A percentile compares a stretch with the other conserved stretches of the same genome.
phyloP scores from a whole-genome alignment of 2,797 vertebrate species.

The Ispidina picta region DNA sequence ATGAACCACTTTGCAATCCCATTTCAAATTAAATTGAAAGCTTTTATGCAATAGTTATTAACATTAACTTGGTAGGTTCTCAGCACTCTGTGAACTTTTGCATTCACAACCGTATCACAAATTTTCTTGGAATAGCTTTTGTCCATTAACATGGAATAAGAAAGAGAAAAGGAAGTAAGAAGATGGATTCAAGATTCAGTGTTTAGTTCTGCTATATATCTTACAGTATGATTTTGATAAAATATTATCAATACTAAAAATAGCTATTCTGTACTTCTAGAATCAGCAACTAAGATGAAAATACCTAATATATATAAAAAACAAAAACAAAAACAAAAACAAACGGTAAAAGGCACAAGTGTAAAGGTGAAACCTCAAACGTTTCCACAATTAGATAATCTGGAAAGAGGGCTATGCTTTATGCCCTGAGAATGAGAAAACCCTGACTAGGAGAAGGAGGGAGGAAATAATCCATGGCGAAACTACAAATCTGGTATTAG shows the following conservation, averaged over 20 bases:
- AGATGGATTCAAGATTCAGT: neutral
- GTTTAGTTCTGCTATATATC: neutral
- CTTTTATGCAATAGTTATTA: neutral
- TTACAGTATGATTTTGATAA: neutral
- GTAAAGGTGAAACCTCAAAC: neutral
- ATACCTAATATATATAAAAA: neutral
- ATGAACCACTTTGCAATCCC: neutral
- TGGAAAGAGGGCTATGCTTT: neutral
- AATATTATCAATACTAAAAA: neutral
- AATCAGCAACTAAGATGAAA: neutral
- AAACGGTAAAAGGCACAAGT: neutral
- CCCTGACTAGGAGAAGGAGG: neutral
- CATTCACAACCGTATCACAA: neutral
- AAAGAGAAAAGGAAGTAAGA: neutral
- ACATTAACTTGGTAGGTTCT: neutral
- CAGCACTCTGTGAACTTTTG: neutral
- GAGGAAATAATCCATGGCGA: neutral
- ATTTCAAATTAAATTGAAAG: slow-evolving; percentile 22
- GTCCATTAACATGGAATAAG: neutral
- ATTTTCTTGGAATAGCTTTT: neutral
- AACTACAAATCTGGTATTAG: neutral
- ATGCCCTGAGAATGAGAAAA: neutral
- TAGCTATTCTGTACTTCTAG: neutral
- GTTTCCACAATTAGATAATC: neutral
- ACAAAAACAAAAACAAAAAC: too few relatives aligned